Conservation (phyloP, 1,140 invertebrate genomes). For the Magallana ariakensis region DNA sequence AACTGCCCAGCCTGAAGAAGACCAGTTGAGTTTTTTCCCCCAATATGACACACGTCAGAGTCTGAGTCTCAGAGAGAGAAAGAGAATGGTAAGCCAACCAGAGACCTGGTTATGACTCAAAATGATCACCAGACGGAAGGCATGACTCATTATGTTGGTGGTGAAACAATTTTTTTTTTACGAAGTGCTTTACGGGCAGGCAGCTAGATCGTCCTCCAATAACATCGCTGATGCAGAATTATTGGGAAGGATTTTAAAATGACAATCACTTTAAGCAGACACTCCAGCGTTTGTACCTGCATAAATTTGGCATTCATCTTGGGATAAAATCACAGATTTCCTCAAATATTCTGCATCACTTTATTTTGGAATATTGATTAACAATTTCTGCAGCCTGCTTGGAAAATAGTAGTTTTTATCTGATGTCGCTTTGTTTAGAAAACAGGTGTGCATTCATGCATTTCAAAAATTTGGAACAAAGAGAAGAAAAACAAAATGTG, state of each 20-base stretch:
- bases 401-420: constrained; percentile 30
- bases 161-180: constrained; percentile 20
- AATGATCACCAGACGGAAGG: constrained; percentile 35
- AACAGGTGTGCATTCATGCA: constrained; percentile 2
- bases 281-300: constrained; percentile 16
- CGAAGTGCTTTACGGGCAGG: constrained; percentile 24
- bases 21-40: background rate
- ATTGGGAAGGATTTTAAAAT: constrained; percentile 8
- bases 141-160: constrained; percentile 38
- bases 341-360: constrained; percentile 21
- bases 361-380: constrained; percentile 37
- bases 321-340: constrained; percentile 30
- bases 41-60: background rate
- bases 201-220: constrained; percentile 17
- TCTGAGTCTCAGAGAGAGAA: background rate
- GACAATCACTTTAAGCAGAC: constrained; percentile 32
- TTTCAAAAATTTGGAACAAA: constrained; percentile 26
- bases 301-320: constrained; percentile 26
- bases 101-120: constrained; percentile 37
- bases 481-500: background rate
- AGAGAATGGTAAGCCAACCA: constrained; percentile 26
- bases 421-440: constrained; percentile 26
- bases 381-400: constrained; percentile 12
- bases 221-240: constrained; percentile 5
- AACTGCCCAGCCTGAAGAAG: constrained; percentile 10